These are phyloP conservation scores for Gracilinanus agilis DNA, from an alignment of 2,113 vertebrate species.

Conservation along the genomic window DNA sequence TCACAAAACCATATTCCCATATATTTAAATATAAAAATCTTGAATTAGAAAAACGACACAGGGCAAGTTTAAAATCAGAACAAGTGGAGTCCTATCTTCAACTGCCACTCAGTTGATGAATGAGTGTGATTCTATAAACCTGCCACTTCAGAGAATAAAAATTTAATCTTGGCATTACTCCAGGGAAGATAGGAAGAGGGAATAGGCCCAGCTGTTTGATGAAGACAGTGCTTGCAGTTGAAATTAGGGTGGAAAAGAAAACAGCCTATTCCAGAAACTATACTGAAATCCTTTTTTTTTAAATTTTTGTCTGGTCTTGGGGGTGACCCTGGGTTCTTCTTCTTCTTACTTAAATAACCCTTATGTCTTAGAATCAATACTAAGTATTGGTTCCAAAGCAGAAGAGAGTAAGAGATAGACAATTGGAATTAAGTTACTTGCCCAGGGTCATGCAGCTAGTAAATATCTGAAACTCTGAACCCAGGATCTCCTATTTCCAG, in stretches of 20 bases:
- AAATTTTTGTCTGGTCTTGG: neutral
- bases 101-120: conserved; percentile 43
- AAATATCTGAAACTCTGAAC: too few species aligned
- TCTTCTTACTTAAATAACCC: too few species aligned
- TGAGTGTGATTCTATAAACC: neutral
- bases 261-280: neutral
- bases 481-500: too few species aligned
- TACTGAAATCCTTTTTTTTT: neutral
- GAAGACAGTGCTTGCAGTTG: conserved; percentile 28
- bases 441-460: too few species aligned
- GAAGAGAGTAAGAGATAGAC: too few species aligned
- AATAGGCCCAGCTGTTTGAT: neutral
- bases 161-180: conserved; percentile 27
- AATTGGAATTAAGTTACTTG: too few species aligned
- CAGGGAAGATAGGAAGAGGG: conserved; percentile 7
- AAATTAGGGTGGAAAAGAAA: neutral
- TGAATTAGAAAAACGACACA: neutral
- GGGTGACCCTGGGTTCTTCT: neutral
- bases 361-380: too few species aligned
- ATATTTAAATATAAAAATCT: neutral
- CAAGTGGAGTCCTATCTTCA: conserved; percentile 4
- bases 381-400: too few species aligned
- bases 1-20: neutral
- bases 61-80: conserved; percentile 5
- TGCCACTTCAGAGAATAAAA: conserved; percentile 46